Conservation (phyloP, 2,113 vertebrate genomes). For the Camelus bactrianus region DNA sequence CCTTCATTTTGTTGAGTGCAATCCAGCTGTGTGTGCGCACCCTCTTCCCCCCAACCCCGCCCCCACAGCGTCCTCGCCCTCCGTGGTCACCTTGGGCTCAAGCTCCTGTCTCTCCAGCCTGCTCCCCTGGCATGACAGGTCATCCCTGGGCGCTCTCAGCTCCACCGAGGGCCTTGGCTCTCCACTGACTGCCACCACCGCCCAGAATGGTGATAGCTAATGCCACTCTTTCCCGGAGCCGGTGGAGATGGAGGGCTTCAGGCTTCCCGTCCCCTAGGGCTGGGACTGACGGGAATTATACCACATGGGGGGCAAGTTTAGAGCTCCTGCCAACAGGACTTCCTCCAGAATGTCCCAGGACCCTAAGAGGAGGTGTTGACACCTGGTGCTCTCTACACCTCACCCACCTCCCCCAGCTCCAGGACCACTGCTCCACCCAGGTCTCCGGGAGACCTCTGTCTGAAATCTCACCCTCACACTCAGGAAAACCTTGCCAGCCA, state of each 20-base stretch:
- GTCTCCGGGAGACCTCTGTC: neutral
- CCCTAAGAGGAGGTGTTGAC: neutral
- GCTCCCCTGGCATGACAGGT: neutral
- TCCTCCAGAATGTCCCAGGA: neutral
- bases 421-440: rapidly evolving
- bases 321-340: neutral
- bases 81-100: neutral
- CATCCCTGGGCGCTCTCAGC: neutral
- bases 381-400: neutral
- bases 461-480: neutral
- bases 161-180: neutral
- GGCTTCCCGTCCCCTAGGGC: neutral
- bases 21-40: neutral
- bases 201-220: neutral
- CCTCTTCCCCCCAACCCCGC: rapidly evolving
- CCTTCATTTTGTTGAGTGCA: neutral
- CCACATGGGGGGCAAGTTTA: neutral
- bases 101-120: neutral
- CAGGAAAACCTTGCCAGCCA: neutral
- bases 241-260: neutral
- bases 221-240: neutral
- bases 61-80: neutral
- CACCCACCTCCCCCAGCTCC: neutral
- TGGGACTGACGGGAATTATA: neutral
- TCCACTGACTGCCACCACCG: neutral